phyloP scores from a whole-genome alignment of 2,888 invertebrate genomes.

The Hydriomena furcata region DNA sequence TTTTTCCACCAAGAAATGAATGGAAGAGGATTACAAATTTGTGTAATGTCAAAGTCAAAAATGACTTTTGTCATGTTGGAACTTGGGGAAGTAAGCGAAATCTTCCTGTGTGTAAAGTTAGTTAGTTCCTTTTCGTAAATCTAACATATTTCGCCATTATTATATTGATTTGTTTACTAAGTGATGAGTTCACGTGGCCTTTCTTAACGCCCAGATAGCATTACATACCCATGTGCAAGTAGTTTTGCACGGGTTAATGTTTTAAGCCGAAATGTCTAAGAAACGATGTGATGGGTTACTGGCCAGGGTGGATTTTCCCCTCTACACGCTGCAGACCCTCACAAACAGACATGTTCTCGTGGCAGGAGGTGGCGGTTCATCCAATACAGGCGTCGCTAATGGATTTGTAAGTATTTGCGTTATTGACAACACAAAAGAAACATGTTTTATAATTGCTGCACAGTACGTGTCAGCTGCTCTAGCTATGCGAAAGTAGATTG shows the following conservation, averaged over 20 bases:
- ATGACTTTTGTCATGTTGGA: conserved; percentile 83
- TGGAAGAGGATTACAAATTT: background rate
- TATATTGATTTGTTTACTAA: conserved; percentile 48
- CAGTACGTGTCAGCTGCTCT: conserved; percentile 55
- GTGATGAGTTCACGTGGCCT: conserved; percentile 59
- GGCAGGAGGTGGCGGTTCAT: conserved; percentile 98
- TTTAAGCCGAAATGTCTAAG: conserved; percentile 69
- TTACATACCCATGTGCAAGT: conserved; percentile 41
- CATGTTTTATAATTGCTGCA: conserved; percentile 23
- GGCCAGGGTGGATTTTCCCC: conserved; percentile 95
- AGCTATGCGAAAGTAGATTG: conserved; percentile 31
- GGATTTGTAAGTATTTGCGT: conserved; percentile 91
- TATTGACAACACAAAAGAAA: conserved; percentile 18
- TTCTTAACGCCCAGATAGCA: conserved; percentile 49
- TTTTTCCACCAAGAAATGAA: no score
- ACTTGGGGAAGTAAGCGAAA: conserved; percentile 50
- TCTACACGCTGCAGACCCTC: conserved; percentile 95
- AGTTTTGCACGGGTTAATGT: conserved; percentile 53
- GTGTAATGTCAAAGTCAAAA: conserved; percentile 16
- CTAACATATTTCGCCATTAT: conserved; percentile 58
- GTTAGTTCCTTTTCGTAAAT: conserved; percentile 54
- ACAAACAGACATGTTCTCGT: conserved; percentile 97
- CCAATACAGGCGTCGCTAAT: conserved; percentile 98
- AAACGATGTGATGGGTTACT: conserved; percentile 88
- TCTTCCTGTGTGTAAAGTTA: conserved; percentile 67